These are phyloP conservation scores for Triplophysa yarkandensis DNA, from an alignment of 2,797 vertebrate genomes.

Conservation along the genomic window DNA sequence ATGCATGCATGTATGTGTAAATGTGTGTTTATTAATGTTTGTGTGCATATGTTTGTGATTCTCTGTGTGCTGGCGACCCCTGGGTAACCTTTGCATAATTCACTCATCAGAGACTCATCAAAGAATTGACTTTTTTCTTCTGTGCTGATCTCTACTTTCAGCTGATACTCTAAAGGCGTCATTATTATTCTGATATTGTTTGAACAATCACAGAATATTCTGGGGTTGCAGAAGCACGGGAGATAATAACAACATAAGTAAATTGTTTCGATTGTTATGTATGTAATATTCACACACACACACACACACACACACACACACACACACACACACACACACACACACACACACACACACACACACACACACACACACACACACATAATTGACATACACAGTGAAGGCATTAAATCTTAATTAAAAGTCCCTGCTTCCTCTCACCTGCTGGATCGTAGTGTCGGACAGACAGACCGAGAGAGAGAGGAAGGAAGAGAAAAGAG, in stretches of 20 bases:
- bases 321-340: background rate
- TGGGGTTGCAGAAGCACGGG: too few relatives aligned
- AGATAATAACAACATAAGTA: background rate
- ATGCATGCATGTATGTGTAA: conserved; percentile 9
- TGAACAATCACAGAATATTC: background rate
- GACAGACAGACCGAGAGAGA: conserved; percentile 15
- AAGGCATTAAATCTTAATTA: conserved; percentile 28
- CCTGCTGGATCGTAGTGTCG: conserved; percentile 26
- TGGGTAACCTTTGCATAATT: conserved; percentile 49
- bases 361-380: background rate
- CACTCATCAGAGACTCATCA: conserved; percentile 43
- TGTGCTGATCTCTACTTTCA: conserved; percentile 12
- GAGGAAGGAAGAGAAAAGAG: background rate
- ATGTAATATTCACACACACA: background rate
- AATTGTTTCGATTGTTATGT: background rate
- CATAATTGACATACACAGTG: conserved; percentile 16
- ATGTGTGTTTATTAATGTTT: conserved; percentile 3
- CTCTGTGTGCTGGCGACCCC: conserved; percentile 32
- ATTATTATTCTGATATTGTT: background rate
- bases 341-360: conserved; percentile 14
- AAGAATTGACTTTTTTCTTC: conserved; percentile 33
- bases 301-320: background rate
- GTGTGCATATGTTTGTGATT: background rate
- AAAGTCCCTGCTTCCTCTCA: conserved; percentile 25
- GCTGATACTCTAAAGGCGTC: background rate